Evolutionary conservation across 2,888 invertebrate species (phyloP), one percentile per base, ranked within the genome.

Genomic region (Silvanus unidentatus): DNA sequence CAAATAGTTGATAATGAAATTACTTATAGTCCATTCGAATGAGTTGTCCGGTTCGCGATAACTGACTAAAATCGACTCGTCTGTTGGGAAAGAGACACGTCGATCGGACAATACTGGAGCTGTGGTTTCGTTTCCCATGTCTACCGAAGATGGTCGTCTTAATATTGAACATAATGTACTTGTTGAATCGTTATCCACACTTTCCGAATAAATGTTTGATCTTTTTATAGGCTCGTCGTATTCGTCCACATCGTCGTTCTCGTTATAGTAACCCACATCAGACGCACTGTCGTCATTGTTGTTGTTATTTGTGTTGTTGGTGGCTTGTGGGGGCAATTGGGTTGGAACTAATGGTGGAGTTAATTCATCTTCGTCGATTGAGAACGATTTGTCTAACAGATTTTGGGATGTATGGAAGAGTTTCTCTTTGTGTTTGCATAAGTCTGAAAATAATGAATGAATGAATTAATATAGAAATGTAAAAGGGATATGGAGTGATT

Each of bases 341-440:
- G 52, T 58, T 12, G 63, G 62, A 47, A 59, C 57, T 32, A 64
- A 42, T 11, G 63, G 62, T 15, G 54, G 51, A 4, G 55, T 57
- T 22, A 64, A 44, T 14, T 59, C 53, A 45, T 58, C 59, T 51
- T 64, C 64, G 49, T 64, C 64, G 38, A 63, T 54, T n/a, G 64
- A 64, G 48, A 62, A 59, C 14, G 60, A 58, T 47, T 63, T 62
- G 49, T 64, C 63, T 40, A 64, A 39, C 36, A 63, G 49, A 35
- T 37, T 13, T 32, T 32, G 32, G 6, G 32, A 12, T 12, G 32
- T n/a, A 32, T 37, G 37, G 16, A 15, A 37, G 3, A 13, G 14
- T 37, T 13, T 37, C 12, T 37, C 37, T 13, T 37, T 37, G 37
- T 14, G 4, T 13, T 37, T 37, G 12, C n/a, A 37, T 3, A 12